phyloP scores from a whole-genome alignment of 2,797 vertebrate genomes.

The Onychomys arenicola region DNA sequence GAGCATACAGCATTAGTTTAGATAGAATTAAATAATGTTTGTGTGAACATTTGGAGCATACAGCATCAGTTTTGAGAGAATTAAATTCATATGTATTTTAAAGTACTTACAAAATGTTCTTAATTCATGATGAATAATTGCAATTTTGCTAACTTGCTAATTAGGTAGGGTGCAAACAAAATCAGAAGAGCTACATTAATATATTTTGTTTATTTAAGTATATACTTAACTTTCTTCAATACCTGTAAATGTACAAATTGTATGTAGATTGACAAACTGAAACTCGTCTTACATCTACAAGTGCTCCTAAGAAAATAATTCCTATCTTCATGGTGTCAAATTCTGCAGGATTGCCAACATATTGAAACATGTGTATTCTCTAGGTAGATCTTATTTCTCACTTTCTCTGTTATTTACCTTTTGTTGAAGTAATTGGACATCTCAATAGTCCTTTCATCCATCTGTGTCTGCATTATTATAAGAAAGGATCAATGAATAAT shows the following conservation, averaged over 20 bases:
- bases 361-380: slow-evolving; percentile 29
- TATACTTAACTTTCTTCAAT: slow-evolving; percentile 36
- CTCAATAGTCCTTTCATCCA: slow-evolving; percentile 4
- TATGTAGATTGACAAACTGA: neutral
- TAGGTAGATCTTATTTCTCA: slow-evolving; percentile 8
- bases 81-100: slow-evolving; percentile 51
- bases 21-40: no score
- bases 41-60: slow-evolving; percentile 46
- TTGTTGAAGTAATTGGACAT: slow-evolving; percentile 54
- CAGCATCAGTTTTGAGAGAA: slow-evolving; percentile 50
- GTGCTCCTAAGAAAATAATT: slow-evolving; percentile 52
- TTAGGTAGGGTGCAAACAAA: slow-evolving; percentile 17
- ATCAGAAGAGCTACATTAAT: slow-evolving; percentile 22
- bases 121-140: slow-evolving; percentile 51
- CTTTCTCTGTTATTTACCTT: slow-evolving; percentile 25
- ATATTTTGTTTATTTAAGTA: slow-evolving; percentile 36
- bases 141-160: slow-evolving; percentile 50
- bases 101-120: slow-evolving; percentile 52
- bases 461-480: slow-evolving; percentile 19
- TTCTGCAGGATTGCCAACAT: neutral
- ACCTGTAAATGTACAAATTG: slow-evolving; percentile 56
- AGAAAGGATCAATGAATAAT: neutral
- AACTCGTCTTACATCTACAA: neutral
- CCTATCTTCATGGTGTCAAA: slow-evolving; percentile 41
- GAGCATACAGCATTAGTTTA: no score